phyloP scores from a whole-genome alignment of 2,888 invertebrate species.

The Cremastinae sp. region DNA sequence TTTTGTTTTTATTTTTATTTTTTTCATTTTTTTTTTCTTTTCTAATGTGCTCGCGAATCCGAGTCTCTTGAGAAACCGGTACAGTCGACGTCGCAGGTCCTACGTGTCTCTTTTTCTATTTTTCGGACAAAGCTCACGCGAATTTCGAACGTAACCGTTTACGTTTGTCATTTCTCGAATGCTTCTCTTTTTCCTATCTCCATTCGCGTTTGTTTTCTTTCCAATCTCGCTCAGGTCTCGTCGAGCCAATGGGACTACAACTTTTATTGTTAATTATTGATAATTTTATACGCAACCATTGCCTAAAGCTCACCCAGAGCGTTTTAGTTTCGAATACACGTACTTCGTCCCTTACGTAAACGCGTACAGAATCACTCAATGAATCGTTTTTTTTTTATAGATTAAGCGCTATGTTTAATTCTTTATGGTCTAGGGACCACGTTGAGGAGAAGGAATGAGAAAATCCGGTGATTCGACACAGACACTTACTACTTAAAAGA shows the following conservation, averaged over 20 bases:
- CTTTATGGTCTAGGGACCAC: conserved; percentile 57
- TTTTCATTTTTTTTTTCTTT: conserved; percentile 65
- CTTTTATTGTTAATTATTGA: conserved; percentile 14
- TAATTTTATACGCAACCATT: conserved; percentile 28
- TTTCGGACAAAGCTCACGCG: too few relatives aligned
- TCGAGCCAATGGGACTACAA: neutral
- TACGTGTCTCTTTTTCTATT: too few relatives aligned
- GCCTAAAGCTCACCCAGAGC: conserved; percentile 32
- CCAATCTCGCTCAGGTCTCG: too few relatives aligned
- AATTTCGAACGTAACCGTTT: too few relatives aligned
- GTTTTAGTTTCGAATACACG: neutral
- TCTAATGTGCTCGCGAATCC: neutral
- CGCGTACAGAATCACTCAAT: conserved; percentile 16
- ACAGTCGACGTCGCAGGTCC: too few relatives aligned
- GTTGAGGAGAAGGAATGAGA: conserved; percentile 19
- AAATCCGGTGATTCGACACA: conserved; percentile 70
- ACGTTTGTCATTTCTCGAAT: too few relatives aligned
- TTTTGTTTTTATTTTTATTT: conserved; percentile 36
- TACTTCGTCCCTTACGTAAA: neutral
- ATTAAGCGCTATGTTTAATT: conserved; percentile 60
- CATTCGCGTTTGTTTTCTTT: too few relatives aligned
- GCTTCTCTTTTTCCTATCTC: too few relatives aligned
- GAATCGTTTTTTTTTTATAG: conserved; percentile 10
- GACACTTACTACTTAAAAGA: conserved; percentile 65
- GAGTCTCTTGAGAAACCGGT: too few relatives aligned